Conservation (phyloP, 2,113 vertebrate species). For the Paramisgurnus dabryanus region DNA sequence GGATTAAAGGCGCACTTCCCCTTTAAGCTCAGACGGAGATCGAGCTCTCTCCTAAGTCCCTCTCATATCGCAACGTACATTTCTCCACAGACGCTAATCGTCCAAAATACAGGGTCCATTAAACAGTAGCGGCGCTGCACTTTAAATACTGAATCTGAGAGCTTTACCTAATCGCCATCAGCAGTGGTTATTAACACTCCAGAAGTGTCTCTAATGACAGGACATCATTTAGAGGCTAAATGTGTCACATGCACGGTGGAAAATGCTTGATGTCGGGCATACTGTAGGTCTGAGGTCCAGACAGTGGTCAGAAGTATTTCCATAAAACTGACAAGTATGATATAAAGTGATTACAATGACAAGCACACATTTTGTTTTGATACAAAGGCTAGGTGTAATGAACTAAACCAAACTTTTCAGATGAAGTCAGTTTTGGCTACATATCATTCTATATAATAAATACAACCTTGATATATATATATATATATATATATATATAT, state of each 20-base stretch:
- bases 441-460: too few relatives aligned
- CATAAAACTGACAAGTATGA: not conserved
- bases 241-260: not conserved
- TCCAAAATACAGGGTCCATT: slow-evolving; percentile 67
- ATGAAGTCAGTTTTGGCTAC: too few relatives aligned
- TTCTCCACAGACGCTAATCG: slow-evolving; percentile 72
- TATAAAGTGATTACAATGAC: not conserved
- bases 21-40: slow-evolving; percentile 73
- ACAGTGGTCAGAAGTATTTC: not conserved
- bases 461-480: too few relatives aligned
- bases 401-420: not conserved
- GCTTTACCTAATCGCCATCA: slow-evolving; percentile 49
- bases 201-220: slow-evolving; percentile 44
- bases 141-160: slow-evolving; percentile 44
- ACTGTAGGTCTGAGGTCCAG: not conserved
- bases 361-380: not conserved
- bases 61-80: slow-evolving; percentile 74
- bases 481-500: too few relatives aligned
- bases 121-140: slow-evolving; percentile 44
- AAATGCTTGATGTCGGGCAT: not conserved
- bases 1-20: slow-evolving; percentile 73
- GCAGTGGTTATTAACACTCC: slow-evolving; percentile 26
- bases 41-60: slow-evolving; percentile 69
- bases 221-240: slow-evolving; percentile 38
- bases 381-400: not conserved